Conservation (phyloP, 2,113 vertebrate species). For the Laticauda laticaudata region DNA sequence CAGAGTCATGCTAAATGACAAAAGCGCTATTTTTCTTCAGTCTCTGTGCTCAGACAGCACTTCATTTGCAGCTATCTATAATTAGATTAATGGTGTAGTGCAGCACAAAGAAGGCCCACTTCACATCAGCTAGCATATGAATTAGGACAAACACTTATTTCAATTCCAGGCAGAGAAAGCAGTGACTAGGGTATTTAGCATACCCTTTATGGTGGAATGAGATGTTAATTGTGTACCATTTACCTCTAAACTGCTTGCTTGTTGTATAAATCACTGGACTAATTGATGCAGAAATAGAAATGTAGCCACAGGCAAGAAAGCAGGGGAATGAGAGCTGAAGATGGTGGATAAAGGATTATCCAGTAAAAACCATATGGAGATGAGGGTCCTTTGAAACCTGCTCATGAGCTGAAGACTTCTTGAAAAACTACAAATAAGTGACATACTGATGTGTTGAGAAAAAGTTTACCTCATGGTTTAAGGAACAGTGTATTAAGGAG, state of each 20-base stretch:
- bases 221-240: conserved; percentile 99
- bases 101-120: conserved; percentile 84
- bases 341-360: conserved; percentile 91
- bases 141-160: conserved; percentile 94
- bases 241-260: conserved; percentile 99
- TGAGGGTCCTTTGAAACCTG: conserved; percentile 85
- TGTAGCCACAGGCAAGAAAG: conserved; percentile 93
- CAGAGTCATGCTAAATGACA: conserved; percentile 79
- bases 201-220: conserved; percentile 92
- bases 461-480: conserved; percentile 36
- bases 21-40: conserved; percentile 78
- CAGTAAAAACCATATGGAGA: conserved; percentile 87
- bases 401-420: conserved; percentile 68
- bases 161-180: conserved; percentile 88
- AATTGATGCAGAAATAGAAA: conserved; percentile 99
- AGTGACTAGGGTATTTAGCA: conserved; percentile 89
- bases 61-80: conserved; percentile 93
- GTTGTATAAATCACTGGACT: conserved; percentile 99
- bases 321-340: conserved; percentile 82
- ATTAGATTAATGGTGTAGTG: conserved; percentile 95
- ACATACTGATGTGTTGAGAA: conserved; percentile 24
- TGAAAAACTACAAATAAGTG: conserved; percentile 53
- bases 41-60: conserved; percentile 78
- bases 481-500: conserved; percentile 30
- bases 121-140: conserved; percentile 89